These are phyloP conservation scores for Phoenicopterus ruber DNA, from an alignment of 2,113 vertebrate genomes.

Conservation along the genomic window DNA sequence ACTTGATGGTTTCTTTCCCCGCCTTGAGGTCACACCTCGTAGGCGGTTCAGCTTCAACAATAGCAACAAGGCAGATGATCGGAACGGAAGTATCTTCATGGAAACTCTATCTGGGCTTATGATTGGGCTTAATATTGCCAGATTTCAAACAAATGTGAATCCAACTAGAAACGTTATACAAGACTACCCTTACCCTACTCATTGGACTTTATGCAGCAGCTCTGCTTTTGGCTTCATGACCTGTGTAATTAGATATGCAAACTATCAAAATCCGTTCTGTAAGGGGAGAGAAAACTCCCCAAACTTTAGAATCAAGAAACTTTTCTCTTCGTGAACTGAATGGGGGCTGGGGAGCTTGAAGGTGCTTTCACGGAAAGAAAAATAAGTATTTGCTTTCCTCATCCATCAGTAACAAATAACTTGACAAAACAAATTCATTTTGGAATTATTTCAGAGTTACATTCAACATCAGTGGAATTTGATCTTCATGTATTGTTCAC, in stretches of 20 bases:
- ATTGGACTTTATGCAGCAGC: background rate
- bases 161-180: background rate
- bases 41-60: background rate
- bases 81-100: background rate
- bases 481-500: background rate
- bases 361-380: background rate
- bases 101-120: background rate
- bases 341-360: background rate
- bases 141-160: background rate
- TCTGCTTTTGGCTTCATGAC: background rate
- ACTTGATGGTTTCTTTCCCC: background rate
- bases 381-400: background rate
- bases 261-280: background rate
- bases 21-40: rapidly evolving
- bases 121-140: background rate
- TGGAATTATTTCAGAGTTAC: background rate
- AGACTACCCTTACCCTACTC: background rate
- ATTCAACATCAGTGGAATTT: background rate
- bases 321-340: background rate
- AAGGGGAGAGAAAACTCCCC: background rate
- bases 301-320: background rate
- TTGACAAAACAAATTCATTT: background rate
- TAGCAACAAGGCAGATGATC: background rate
- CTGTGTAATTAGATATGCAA: background rate
- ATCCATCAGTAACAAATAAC: background rate